phyloP scores from a whole-genome alignment of 92 coral and sea anemone species.

The Siderastrea radians region DNA sequence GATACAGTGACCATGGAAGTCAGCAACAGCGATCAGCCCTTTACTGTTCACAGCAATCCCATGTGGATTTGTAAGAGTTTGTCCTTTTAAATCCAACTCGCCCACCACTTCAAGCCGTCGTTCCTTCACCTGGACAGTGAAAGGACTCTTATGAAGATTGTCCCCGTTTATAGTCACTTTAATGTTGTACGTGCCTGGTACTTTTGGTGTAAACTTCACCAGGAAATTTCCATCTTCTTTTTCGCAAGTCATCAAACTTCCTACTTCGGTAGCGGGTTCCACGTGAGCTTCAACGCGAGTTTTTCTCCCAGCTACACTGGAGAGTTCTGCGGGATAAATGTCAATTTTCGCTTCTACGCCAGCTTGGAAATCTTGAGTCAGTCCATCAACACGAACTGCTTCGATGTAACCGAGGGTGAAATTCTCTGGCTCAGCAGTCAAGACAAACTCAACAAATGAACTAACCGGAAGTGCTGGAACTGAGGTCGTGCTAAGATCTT shows the following conservation, averaged over 20 bases:
- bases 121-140: slow-evolving; percentile 3
- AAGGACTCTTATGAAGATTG: background rate
- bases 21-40: slow-evolving; percentile 19
- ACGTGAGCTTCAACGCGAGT: slow-evolving; percentile 12
- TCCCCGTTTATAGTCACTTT: slow-evolving; percentile 2
- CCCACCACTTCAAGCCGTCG: slow-evolving; percentile 15
- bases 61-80: background rate
- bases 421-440: background rate
- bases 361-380: slow-evolving; percentile 18
- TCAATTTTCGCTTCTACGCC: slow-evolving; percentile 18
- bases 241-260: background rate
- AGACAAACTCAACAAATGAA: slow-evolving; percentile 7
- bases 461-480: background rate
- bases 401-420: slow-evolving; percentile 12
- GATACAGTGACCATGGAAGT: background rate
- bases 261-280: slow-evolving; percentile 1
- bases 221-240: slow-evolving; percentile 15
- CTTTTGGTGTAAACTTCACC: background rate
- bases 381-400: background rate
- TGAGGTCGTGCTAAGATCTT: slow-evolving; percentile 1
- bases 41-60: slow-evolving; percentile 14
- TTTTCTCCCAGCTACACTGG: background rate
- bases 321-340: background rate
- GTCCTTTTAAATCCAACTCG: slow-evolving; percentile 17
- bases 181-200: slow-evolving; percentile 8